phyloP scores from a whole-genome alignment of 2,113 vertebrate genomes.

The Callipepla californica region DNA sequence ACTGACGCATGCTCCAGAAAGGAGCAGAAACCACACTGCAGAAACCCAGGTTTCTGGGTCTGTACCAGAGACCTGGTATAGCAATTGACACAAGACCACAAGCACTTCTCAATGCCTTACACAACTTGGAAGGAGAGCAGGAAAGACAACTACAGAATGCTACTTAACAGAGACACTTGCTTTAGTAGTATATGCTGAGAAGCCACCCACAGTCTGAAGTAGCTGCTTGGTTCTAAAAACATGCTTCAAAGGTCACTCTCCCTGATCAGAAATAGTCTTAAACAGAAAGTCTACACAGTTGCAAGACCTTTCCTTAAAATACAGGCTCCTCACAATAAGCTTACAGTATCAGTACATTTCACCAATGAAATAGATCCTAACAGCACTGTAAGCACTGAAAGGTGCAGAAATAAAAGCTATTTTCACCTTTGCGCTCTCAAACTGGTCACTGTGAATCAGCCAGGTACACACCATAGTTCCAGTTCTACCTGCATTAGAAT shows the following conservation, averaged over 20 bases:
- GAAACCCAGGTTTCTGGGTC: not conserved
- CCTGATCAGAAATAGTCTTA: not conserved
- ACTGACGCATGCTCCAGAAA: not conserved
- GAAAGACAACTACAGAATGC: not conserved
- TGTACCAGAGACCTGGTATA: not conserved
- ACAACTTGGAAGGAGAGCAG: not conserved
- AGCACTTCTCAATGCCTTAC: not conserved
- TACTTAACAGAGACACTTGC: not conserved
- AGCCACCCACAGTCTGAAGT: not conserved
- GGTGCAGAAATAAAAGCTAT: not conserved
- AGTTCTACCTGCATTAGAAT: constrained; percentile 86
- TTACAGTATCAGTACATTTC: not conserved
- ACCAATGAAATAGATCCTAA: not conserved
- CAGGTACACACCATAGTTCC: constrained; percentile 93
- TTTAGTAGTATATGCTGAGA: not conserved
- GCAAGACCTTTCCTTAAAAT: not conserved
- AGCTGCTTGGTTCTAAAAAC: not conserved
- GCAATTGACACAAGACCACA: not conserved
- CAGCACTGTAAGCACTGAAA: not conserved
- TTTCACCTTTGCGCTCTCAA: constrained; percentile 90
- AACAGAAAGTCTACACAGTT: not conserved
- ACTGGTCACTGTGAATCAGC: constrained; percentile 90
- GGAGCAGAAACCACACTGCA: no score
- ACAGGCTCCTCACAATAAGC: not conserved
- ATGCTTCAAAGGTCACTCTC: not conserved